Percentiles rank a stretch among this genome's conserved stretches.
These are phyloP conservation scores for Pharmacophagus antenor DNA, from an alignment of 2,888 invertebrate genomes.

Conservation along the genomic window DNA sequence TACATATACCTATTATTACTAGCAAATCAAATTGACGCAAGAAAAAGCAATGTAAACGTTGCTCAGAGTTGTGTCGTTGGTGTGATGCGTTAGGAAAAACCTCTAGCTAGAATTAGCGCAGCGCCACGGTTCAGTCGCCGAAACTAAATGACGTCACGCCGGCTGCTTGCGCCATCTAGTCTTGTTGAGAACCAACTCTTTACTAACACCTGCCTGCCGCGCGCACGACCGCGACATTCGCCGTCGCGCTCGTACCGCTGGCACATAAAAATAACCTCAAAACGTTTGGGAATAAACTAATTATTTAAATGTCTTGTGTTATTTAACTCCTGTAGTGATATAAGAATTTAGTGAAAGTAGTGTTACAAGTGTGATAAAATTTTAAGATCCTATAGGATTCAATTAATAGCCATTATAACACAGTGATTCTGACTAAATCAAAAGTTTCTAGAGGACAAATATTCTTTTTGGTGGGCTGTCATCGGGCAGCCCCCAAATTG, in stretches of 20 bases:
- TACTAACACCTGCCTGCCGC: slow-evolving; percentile 61
- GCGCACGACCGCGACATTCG: slow-evolving; percentile 48
- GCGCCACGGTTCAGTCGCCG: slow-evolving; percentile 74
- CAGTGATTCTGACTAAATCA: slow-evolving; percentile 67
- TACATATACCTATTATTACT: background rate
- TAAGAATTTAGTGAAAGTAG: slow-evolving; percentile 43
- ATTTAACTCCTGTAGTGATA: slow-evolving; percentile 58
- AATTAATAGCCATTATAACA: slow-evolving; percentile 52
- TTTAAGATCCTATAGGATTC: slow-evolving; percentile 40
- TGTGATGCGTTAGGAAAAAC: slow-evolving; percentile 76
- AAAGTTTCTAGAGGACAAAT: slow-evolving; percentile 71
- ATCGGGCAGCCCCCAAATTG: slow-evolving; percentile 76
- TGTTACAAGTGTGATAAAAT: slow-evolving; percentile 57
- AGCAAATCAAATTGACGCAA: background rate
- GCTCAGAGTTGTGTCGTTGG: slow-evolving; percentile 62
- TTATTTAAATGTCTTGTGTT: slow-evolving; percentile 62
- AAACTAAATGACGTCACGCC: slow-evolving; percentile 70
- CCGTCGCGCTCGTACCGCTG: slow-evolving; percentile 76
- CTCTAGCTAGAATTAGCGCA: slow-evolving; percentile 76
- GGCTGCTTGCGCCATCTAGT: slow-evolving; percentile 67
- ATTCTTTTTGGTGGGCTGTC: slow-evolving; percentile 79
- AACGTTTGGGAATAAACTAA: slow-evolving; percentile 63
- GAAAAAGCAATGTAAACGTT: slow-evolving; percentile 48
- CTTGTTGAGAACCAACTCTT: slow-evolving; percentile 51
- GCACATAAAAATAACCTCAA: slow-evolving; percentile 80